A percentile compares a stretch with the other conserved stretches of the same genome.
Evolutionary conservation across 1,140 invertebrate genomes (phyloP).

Genomic region (Anagrus nilaparvatae): DNA sequence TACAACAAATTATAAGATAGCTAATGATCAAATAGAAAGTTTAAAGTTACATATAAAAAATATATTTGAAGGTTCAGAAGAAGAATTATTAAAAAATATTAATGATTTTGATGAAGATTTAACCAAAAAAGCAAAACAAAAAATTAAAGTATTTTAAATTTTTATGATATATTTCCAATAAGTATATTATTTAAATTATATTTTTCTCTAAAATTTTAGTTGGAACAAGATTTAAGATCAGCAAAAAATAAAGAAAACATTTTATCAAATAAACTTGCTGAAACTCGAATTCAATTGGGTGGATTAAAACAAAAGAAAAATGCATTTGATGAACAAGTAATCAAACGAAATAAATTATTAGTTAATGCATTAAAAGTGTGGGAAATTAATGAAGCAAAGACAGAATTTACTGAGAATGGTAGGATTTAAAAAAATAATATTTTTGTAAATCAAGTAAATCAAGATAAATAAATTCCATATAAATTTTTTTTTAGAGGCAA

Average conservation of each 20-base stretch:
- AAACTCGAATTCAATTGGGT: conserved; percentile 14
- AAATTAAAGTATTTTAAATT: conserved; percentile 20
- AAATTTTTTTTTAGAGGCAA: conserved; percentile 22
- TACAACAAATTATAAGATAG: conserved; percentile 36
- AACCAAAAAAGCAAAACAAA: conserved; percentile 23
- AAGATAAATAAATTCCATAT: conserved; percentile 6
- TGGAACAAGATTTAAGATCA: conserved; percentile 11
- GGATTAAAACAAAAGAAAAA: conserved; percentile 12
- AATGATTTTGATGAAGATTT: conserved; percentile 22
- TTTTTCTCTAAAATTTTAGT: conserved; percentile 13
- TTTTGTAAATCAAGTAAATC: conserved; percentile 2
- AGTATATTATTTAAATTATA: too few relatives aligned
- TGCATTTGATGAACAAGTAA: conserved; percentile 18
- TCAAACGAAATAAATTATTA: conserved; percentile 27
- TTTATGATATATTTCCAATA: too few relatives aligned
- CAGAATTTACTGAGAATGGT: conserved; percentile 25
- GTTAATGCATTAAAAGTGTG: conserved; percentile 22
- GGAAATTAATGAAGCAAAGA: conserved; percentile 18
- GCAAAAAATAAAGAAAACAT: conserved; percentile 12
- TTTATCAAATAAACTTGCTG: conserved; percentile 16
- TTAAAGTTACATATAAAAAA: conserved; percentile 46
- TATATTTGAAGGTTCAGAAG: conserved; percentile 49
- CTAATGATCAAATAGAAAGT: conserved; percentile 40
- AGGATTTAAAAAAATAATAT: conserved; percentile 9
- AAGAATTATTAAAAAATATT: conserved; percentile 53